These are phyloP conservation scores for Nasua narica DNA, from an alignment of 2,797 vertebrate genomes.

Conservation along the genomic window DNA sequence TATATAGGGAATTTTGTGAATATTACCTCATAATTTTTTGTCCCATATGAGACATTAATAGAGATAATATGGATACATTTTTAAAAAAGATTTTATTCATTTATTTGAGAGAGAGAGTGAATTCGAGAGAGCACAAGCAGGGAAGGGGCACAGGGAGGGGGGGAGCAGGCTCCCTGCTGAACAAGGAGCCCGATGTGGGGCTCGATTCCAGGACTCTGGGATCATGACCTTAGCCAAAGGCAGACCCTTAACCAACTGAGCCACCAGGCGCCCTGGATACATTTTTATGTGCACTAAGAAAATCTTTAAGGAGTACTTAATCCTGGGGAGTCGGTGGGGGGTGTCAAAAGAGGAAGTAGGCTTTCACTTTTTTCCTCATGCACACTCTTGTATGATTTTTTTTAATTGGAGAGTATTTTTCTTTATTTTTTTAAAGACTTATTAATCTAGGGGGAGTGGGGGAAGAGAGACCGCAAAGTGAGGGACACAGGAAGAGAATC, in stretches of 20 bases:
- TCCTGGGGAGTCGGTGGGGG: neutral
- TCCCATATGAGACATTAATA: neutral
- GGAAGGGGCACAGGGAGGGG: too few relatives aligned
- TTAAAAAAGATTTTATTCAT: neutral
- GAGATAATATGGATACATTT: neutral
- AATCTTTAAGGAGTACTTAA: neutral
- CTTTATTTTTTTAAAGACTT: neutral
- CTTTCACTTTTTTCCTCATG: neutral
- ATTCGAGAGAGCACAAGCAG: too few relatives aligned
- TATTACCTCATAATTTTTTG: neutral
- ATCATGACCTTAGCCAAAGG: too few relatives aligned
- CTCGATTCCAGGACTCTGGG: too few relatives aligned
- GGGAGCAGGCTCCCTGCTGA: too few relatives aligned
- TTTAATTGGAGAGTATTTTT: neutral
- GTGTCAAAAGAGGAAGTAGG: neutral
- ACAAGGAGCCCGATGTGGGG: too few relatives aligned
- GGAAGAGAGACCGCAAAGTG: neutral
- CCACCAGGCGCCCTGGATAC: too few relatives aligned
- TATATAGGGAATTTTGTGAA: neutral
- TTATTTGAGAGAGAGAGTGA: too few relatives aligned
- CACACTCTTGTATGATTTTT: neutral
- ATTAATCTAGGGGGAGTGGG: neutral
- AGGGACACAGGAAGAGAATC: neutral
- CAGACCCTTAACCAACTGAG: too few relatives aligned
- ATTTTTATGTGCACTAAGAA: neutral